Conservation (phyloP, 2,113 vertebrate species). For the Ranitomeya imitator region DNA sequence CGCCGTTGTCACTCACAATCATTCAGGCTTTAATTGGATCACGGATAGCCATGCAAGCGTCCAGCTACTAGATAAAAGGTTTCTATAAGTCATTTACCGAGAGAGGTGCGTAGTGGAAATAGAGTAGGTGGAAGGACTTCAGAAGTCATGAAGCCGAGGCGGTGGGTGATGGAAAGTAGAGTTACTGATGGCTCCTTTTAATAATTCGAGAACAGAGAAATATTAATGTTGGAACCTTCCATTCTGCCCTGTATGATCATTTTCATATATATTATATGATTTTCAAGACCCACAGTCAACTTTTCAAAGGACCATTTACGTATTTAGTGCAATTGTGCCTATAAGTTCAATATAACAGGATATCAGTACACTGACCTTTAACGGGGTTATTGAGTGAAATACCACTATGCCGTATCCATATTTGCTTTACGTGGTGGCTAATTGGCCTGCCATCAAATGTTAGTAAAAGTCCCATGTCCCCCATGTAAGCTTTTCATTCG, state of each 20-base stretch:
- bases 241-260: background rate
- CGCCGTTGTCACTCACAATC: background rate
- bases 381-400: too few relatives aligned
- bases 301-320: background rate
- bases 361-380: background rate
- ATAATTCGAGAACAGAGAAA: background rate
- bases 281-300: background rate
- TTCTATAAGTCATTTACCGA: background rate
- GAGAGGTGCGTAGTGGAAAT: background rate
- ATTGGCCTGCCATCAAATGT: too few relatives aligned
- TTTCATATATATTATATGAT: background rate
- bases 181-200: background rate
- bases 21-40: background rate
- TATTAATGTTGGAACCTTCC: background rate
- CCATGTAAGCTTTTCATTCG: too few relatives aligned
- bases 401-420: too few relatives aligned
- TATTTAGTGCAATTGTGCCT: background rate
- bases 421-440: too few relatives aligned
- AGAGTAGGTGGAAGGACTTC: background rate
- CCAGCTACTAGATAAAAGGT: background rate
- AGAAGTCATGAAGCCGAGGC: background rate
- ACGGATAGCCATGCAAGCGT: background rate
- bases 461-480: too few relatives aligned
- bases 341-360: background rate
- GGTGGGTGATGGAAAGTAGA: background rate